Conservation (phyloP, 2,888 invertebrate species). For the Carterocephalus palaemon region DNA sequence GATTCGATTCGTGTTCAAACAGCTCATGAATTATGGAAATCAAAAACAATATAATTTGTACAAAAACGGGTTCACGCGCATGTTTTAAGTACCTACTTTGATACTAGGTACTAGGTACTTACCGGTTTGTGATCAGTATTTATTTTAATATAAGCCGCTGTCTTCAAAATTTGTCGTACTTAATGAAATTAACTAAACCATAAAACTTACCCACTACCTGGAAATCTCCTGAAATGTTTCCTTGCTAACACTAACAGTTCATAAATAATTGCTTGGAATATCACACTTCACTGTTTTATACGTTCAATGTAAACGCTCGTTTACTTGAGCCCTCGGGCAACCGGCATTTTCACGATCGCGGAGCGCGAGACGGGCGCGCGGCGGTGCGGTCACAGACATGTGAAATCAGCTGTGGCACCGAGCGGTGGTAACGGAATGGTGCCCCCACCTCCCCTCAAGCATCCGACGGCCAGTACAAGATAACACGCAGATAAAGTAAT, state of each 20-base stretch:
- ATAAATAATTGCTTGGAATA: neutral
- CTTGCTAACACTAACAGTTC: neutral
- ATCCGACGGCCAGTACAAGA: conserved; percentile 39
- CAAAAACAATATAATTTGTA: too few relatives aligned
- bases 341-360: conserved; percentile 57
- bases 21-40: too few relatives aligned
- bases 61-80: too few relatives aligned
- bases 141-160: too few relatives aligned
- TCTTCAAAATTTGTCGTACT: too few relatives aligned
- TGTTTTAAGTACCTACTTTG: too few relatives aligned
- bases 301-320: neutral
- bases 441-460: conserved; percentile 40
- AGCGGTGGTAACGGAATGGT: conserved; percentile 46
- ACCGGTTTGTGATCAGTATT: too few relatives aligned
- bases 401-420: conserved; percentile 72
- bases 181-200: too few relatives aligned
- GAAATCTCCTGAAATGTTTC: conserved; percentile 2
- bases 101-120: too few relatives aligned
- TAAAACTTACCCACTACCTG: too few relatives aligned
- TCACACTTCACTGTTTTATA: conserved; percentile 11
- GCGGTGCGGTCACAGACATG: conserved; percentile 54
- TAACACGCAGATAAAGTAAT: conserved; percentile 60
- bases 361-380: conserved; percentile 47
- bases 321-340: conserved; percentile 38
- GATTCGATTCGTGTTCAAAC: too few relatives aligned